These are phyloP conservation scores for Dryococelus australis DNA, from an alignment of 2,888 invertebrate species.

Conservation along the genomic window DNA sequence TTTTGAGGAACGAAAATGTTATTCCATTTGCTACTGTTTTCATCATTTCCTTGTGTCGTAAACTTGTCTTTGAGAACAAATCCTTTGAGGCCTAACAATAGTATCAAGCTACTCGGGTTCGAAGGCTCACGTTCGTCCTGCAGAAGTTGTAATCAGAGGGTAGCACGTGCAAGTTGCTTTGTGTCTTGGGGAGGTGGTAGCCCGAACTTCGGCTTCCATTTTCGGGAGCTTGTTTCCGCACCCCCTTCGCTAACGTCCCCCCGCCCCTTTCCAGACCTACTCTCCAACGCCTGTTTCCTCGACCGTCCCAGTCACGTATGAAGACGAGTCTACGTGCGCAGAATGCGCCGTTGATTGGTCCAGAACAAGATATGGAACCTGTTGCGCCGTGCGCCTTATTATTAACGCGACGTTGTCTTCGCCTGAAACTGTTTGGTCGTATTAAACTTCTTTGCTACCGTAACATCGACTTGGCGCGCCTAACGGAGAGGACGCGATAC, in stretches of 20 bases:
- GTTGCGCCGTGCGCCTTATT: not conserved
- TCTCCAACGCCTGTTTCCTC: no score
- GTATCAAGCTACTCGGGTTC: no score
- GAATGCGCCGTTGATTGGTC: slow-evolving; percentile 1
- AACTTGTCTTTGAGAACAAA: no score
- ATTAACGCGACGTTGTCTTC: not conserved
- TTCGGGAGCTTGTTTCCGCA: not conserved
- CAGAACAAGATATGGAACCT: not conserved
- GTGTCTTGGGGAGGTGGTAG: no score
- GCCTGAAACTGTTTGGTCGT: not conserved
- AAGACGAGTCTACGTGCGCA: not conserved
- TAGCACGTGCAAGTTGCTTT: no score
- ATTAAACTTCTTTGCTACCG: not conserved
- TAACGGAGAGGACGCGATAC: not conserved
- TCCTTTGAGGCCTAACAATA: no score
- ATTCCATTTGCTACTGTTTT: no score
- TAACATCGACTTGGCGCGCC: not conserved
- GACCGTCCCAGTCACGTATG: not conserved
- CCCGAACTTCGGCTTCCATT: not conserved
- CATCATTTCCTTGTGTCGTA: no score
- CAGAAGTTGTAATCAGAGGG: no score
- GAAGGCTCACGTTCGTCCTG: no score
- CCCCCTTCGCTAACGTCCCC: not conserved
- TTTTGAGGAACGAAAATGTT: no score
- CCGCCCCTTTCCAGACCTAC: no score